Conservation (phyloP, 1,140 invertebrate species). For the roundworm (Caenorhabditis elegans) region DNA sequence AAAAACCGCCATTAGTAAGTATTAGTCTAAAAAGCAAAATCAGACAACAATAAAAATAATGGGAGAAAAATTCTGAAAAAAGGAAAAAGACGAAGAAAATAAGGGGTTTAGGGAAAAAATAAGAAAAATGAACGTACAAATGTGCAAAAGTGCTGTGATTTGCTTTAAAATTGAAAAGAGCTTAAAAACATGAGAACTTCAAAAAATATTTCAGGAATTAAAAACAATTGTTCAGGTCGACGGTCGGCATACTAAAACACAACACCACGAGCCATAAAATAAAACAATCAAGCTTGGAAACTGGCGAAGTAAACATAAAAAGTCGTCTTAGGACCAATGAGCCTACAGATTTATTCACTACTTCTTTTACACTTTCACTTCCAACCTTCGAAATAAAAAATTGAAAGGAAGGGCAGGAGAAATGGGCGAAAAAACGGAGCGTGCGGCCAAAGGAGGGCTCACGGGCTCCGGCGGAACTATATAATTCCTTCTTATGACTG, state of each 20-base stretch:
- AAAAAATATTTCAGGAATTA: neutral
- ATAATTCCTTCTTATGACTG: slow-evolving; percentile 33
- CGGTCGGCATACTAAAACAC: neutral
- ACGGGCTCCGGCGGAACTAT: slow-evolving; percentile 28
- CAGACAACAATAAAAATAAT: neutral
- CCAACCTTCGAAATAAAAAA: slow-evolving; percentile 22
- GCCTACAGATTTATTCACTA: neutral
- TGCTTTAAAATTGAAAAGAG: too few relatives aligned
- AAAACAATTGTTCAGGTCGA: neutral
- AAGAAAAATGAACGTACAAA: slow-evolving; percentile 1
- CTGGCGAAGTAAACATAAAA: neutral
- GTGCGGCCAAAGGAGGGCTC: neutral
- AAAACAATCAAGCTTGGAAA: too few relatives aligned
- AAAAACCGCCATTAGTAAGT: slow-evolving; percentile 27
- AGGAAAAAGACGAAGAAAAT: neutral
- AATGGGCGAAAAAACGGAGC: neutral
- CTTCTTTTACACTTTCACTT: neutral
- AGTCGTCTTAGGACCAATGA: neutral
- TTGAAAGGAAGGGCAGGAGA: neutral
- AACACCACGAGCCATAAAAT: neutral
- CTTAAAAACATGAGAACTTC: too few relatives aligned
- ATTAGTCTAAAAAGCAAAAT: neutral
- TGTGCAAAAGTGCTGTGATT: too few relatives aligned
- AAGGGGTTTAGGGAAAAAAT: neutral
- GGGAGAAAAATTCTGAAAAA: neutral